Conservation (phyloP, 2,113 vertebrate species). For the Lagopus muta region DNA sequence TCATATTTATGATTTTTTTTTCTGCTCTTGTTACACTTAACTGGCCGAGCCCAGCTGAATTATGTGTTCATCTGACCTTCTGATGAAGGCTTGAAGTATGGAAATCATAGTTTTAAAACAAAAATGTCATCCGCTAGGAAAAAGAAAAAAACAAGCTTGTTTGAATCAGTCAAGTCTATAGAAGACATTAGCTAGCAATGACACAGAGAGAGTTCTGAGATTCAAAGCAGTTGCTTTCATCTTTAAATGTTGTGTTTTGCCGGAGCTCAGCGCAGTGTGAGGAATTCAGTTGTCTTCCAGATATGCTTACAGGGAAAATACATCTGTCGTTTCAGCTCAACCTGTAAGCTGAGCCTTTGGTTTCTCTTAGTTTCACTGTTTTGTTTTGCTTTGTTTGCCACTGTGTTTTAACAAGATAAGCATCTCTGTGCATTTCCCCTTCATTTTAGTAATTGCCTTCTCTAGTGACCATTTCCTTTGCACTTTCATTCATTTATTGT, state of each 20-base stretch:
- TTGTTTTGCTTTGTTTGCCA: slow-evolving; percentile 48
- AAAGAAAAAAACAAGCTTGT: not conserved
- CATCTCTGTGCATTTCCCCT: slow-evolving; percentile 31
- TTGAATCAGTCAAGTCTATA: not conserved
- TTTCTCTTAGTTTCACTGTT: not conserved
- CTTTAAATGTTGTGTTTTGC: not conserved
- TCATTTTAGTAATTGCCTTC: slow-evolving; percentile 43
- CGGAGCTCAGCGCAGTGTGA: not conserved
- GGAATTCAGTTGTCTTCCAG: not conserved
- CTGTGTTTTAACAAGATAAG: slow-evolving; percentile 44
- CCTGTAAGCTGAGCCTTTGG: slow-evolving; percentile 24
- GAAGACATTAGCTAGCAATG: not conserved
- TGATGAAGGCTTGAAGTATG: not conserved
- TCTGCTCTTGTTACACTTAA: not conserved
- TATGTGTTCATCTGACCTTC: not conserved
- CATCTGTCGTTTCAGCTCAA: not conserved
- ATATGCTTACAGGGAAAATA: not conserved
- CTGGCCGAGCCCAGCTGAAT: not conserved
- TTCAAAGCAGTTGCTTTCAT: not conserved
- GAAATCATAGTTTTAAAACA: not conserved
- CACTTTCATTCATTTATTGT: not conserved
- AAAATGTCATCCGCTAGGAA: not conserved
- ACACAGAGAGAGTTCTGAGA: not conserved
- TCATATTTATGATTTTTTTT: not conserved
- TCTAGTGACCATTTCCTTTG: slow-evolving; percentile 36